Percentiles rank a stretch among this genome's conserved stretches.
These are phyloP conservation scores for Tinamus major DNA, from an alignment of 2,797 vertebrate species.

Conservation along the genomic window DNA sequence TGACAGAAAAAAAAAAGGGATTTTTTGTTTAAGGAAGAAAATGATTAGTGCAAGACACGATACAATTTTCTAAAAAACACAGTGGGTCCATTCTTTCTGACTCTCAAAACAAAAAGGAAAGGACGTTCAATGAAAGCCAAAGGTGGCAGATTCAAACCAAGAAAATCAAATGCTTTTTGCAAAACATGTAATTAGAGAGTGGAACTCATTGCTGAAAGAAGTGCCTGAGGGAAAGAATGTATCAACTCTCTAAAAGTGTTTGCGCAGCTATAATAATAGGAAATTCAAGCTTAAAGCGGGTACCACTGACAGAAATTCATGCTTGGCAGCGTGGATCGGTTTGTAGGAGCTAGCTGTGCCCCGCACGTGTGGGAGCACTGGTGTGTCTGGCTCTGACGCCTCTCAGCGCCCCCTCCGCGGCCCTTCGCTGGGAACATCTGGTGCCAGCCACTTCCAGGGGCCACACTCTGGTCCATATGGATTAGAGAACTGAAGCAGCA, in stretches of 20 bases:
- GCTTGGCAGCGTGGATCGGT: not conserved
- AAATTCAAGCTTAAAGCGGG: not conserved
- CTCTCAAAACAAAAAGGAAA: slow-evolving; percentile 5
- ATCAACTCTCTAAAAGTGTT: not conserved
- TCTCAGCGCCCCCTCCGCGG: not conserved
- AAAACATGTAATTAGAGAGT: slow-evolving; percentile 26
- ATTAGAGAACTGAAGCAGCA: not conserved
- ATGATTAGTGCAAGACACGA: not conserved
- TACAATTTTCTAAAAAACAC: not conserved
- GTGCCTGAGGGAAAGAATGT: not conserved
- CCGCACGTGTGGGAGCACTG: fast-evolving
- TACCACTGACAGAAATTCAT: not conserved
- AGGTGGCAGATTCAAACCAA: slow-evolving; percentile 18
- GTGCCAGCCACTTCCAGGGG: not conserved
- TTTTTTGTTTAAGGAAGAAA: slow-evolving; percentile 7
- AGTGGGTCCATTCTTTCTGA: not conserved
- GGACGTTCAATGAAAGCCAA: not conserved
- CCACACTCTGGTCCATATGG: not conserved
- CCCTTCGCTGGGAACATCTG: not conserved
- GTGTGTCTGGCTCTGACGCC: fast-evolving
- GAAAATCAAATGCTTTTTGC: not conserved
- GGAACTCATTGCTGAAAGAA: not conserved
- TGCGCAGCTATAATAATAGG: not conserved
- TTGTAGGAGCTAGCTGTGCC: not conserved
- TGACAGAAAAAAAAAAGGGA: not conserved